Percentiles rank a stretch among this genome's conserved stretches.
Evolutionary conservation across 2,888 invertebrate species (phyloP).

Genomic region (Synergus gifuensis): DNA sequence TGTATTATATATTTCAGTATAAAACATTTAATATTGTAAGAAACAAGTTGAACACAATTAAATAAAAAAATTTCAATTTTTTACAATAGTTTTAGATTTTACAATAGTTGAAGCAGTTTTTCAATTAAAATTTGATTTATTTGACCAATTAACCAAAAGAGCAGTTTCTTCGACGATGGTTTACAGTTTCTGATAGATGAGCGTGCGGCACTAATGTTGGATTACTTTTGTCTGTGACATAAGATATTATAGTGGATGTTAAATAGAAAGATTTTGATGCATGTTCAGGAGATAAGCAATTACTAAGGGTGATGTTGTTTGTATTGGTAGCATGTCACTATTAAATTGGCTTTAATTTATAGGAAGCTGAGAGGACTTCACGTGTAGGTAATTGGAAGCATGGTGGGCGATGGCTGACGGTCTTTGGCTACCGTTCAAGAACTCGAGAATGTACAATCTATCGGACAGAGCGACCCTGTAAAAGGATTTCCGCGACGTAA

Average conservation of each 20-base stretch:
- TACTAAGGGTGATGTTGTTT: not conserved
- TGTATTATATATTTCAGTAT: not conserved
- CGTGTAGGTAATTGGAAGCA: slow-evolving; percentile 35
- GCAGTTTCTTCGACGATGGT: not conserved
- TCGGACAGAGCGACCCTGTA: slow-evolving; percentile 9
- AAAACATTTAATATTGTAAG: too few species aligned
- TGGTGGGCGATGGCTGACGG: slow-evolving; percentile 35
- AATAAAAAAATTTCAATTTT: too few species aligned
- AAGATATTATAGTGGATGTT: not conserved
- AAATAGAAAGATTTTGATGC: not conserved
- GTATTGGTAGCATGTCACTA: slow-evolving; percentile 21
- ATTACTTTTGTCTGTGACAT: not conserved
- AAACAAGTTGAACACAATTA: too few species aligned
- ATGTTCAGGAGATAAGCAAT: not conserved
- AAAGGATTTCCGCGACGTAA: slow-evolving; percentile 34
- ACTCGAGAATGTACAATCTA: slow-evolving; percentile 17
- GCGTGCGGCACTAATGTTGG: not conserved
- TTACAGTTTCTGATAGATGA: not conserved
- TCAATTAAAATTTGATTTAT: too few species aligned
- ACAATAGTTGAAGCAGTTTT: too few species aligned
- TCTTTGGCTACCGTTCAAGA: slow-evolving; percentile 31
- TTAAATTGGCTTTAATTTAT: slow-evolving; percentile 36
- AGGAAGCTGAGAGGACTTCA: slow-evolving; percentile 14
- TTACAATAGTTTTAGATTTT: too few species aligned
- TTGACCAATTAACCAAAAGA: too few species aligned